Evolutionary conservation across 1,140 invertebrate genomes (phyloP).

Genomic region (Drosophila lowei): DNA sequence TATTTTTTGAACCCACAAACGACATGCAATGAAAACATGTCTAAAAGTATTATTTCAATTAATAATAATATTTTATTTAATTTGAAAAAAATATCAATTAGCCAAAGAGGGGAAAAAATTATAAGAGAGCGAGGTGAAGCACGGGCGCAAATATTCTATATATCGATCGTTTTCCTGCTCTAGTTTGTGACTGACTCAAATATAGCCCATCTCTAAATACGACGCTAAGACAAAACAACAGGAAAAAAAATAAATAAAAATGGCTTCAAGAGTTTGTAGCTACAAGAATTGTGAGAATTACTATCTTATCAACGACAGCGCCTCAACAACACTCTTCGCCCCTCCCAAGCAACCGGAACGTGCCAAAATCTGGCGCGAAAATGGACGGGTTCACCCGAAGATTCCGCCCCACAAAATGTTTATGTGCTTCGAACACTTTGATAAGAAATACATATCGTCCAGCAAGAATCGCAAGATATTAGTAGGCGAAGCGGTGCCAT

Average conservation of each 20-base stretch:
- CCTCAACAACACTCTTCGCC: conserved; percentile 46
- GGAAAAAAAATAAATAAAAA: conserved; percentile 18
- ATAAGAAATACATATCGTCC: conserved; percentile 52
- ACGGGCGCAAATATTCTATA: too few relatives aligned
- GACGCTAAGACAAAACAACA: conserved; percentile 1
- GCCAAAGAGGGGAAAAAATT: too few relatives aligned
- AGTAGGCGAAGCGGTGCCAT: conserved; percentile 61
- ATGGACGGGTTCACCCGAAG: conserved; percentile 54
- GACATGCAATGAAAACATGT: too few relatives aligned
- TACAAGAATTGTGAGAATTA: conserved; percentile 68
- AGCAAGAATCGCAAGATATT: conserved; percentile 53
- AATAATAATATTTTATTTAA: too few relatives aligned
- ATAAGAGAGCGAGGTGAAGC: not conserved
- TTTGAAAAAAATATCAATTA: too few relatives aligned
- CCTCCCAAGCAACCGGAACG: conserved; percentile 66
- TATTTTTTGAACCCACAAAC: too few relatives aligned
- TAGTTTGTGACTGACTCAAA: not conserved
- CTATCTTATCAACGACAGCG: conserved; percentile 21
- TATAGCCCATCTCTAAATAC: conserved; percentile 10
- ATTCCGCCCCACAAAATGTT: conserved; percentile 33
- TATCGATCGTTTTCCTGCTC: not conserved
- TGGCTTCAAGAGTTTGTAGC: conserved; percentile 50
- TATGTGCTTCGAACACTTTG: conserved; percentile 76
- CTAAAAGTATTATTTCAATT: too few relatives aligned
- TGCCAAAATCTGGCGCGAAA: conserved; percentile 48